These are phyloP conservation scores for Streblospio benedicti DNA, from an alignment of 1,140 invertebrate genomes.

Conservation along the genomic window DNA sequence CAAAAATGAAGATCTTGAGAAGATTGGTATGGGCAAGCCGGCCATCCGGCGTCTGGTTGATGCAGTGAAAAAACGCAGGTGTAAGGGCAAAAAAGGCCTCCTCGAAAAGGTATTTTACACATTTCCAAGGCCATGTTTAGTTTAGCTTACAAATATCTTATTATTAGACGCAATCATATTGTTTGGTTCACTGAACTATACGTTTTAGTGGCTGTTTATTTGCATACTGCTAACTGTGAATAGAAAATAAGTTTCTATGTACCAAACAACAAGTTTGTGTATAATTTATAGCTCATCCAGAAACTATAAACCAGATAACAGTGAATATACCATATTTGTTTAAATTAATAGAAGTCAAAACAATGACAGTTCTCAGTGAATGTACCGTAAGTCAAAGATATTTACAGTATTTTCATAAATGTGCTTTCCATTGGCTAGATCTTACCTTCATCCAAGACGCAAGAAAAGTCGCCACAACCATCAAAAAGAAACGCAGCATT, in stretches of 20 bases:
- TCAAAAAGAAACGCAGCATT: neutral
- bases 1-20: conserved; percentile 82
- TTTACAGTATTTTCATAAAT: too few species aligned
- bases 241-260: too few species aligned
- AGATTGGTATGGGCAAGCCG: conserved; percentile 86
- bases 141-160: neutral
- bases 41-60: conserved; percentile 80
- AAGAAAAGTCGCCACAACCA: neutral
- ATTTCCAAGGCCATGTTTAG: conserved; percentile 4
- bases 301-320: too few species aligned
- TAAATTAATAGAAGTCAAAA: too few species aligned
- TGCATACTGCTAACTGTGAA: neutral
- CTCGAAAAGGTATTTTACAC: conserved; percentile 64
- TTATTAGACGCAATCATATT: too few species aligned
- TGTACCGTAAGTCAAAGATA: too few species aligned
- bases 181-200: too few species aligned
- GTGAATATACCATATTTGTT: too few species aligned
- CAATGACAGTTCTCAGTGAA: too few species aligned
- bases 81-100: conserved; percentile 69
- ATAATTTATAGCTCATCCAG: too few species aligned
- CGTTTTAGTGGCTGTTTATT: neutral
- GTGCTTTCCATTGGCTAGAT: too few species aligned
- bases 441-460: neutral
- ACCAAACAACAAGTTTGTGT: too few species aligned
- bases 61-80: conserved; percentile 75